phyloP scores from a whole-genome alignment of 2,113 vertebrate species.

The Platichthys flesus region DNA sequence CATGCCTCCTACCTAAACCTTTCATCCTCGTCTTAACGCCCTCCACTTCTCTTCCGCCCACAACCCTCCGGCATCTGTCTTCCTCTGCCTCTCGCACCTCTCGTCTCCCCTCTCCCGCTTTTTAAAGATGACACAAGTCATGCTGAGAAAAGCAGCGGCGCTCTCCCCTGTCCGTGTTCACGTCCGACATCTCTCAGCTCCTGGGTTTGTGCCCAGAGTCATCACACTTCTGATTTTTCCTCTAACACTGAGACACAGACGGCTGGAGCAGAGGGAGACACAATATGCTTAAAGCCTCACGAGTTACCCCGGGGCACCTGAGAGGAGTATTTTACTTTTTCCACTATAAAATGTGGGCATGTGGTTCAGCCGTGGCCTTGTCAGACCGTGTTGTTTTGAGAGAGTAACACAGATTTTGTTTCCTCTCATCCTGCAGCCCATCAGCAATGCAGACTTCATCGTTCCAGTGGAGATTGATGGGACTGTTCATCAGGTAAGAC shows the following conservation, averaged over 20 bases:
- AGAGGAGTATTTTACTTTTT: constrained; percentile 17
- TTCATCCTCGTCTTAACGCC: constrained; percentile 64
- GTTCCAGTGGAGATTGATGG: constrained; percentile 78
- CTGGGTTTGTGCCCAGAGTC: constrained; percentile 47
- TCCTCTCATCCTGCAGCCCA: constrained; percentile 55
- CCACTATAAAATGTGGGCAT: constrained; percentile 6
- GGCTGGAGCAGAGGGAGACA: constrained; percentile 45
- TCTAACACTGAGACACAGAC: constrained; percentile 46
- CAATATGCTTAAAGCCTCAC: constrained; percentile 40
- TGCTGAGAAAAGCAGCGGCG: constrained; percentile 23
- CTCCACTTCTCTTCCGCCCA: constrained; percentile 49
- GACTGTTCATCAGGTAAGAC: constrained; percentile 74
- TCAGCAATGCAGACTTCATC: constrained; percentile 72
- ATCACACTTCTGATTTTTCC: constrained; percentile 34
- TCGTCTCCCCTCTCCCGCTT: constrained; percentile 28
- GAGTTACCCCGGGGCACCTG: constrained; percentile 37
- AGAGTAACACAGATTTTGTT: constrained; percentile 18
- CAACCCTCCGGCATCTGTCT: constrained; percentile 45
- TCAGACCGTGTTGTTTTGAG: constrained; percentile 25
- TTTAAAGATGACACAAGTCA: constrained; percentile 58
- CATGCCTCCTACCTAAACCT: constrained; percentile 62
- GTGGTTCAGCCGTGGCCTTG: constrained; percentile 4
- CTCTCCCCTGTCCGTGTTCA: constrained; percentile 30
- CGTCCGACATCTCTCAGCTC: constrained; percentile 47
- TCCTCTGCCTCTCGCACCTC: constrained; percentile 38